phyloP scores from a whole-genome alignment of 2,797 vertebrate species.

The Uromys caudimaculatus region DNA sequence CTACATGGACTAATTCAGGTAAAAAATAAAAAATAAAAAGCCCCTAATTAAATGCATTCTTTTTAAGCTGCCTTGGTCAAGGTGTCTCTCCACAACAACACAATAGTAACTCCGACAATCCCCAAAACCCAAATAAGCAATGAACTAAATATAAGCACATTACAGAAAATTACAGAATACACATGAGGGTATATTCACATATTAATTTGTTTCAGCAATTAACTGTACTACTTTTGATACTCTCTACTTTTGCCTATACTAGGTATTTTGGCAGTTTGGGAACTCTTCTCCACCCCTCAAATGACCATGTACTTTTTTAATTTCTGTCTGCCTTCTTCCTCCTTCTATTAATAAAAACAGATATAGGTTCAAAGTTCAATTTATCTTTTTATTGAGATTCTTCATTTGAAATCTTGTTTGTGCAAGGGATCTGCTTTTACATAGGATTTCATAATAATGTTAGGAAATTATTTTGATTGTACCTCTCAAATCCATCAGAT shows the following conservation, averaged over 20 bases:
- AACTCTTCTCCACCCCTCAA: neutral
- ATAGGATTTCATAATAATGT: conserved; percentile 4
- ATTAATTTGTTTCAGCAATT: conserved; percentile 43
- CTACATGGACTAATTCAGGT: neutral
- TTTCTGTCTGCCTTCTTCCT: neutral
- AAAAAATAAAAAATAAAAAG: neutral
- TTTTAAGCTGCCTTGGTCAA: neutral
- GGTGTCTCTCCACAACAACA: neutral
- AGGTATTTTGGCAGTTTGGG: neutral
- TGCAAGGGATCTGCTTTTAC: neutral
- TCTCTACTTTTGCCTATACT: neutral
- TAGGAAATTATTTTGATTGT: conserved; percentile 3
- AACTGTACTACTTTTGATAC: neutral
- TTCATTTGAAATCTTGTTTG: neutral
- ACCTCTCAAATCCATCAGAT: neutral
- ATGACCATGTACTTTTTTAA: neutral
- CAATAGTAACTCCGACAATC: neutral
- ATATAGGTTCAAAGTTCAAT: neutral
- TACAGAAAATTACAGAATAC: conserved; percentile 10
- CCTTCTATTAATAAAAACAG: neutral
- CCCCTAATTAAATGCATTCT: neutral
- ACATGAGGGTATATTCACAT: neutral
- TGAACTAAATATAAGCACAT: conserved; percentile 34
- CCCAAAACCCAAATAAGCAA: neutral
- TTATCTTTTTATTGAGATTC: conserved; percentile 38